phyloP scores from a whole-genome alignment of 1,140 invertebrate species.

The Ctenoplectra terminalis region DNA sequence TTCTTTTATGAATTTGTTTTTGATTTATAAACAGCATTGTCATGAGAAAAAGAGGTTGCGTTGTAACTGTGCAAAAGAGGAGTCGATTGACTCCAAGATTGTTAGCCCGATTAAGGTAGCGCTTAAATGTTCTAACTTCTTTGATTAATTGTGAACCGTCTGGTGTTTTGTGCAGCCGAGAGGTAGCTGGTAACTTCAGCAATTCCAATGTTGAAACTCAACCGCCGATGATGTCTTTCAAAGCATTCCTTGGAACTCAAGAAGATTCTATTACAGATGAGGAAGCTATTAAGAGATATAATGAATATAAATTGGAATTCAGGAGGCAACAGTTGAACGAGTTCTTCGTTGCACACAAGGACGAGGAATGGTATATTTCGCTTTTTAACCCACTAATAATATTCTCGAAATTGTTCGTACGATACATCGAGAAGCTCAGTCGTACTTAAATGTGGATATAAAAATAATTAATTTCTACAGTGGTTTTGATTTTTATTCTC shows the following conservation, averaged over 20 bases:
- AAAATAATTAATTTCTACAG: conserved; percentile 56
- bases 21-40: conserved; percentile 22
- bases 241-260: conserved; percentile 97
- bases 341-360: conserved; percentile 99
- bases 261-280: conserved; percentile 99
- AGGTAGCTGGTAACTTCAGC: conserved; percentile 80
- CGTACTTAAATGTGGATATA: conserved; percentile 40
- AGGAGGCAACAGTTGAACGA: conserved; percentile 98
- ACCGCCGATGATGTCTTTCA: conserved; percentile 98
- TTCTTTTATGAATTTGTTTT: conserved; percentile 7
- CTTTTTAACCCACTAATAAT: not conserved
- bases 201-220: conserved; percentile 87
- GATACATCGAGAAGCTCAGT: conserved; percentile 13
- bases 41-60: conserved; percentile 51
- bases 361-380: conserved; percentile 97
- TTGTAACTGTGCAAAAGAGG: conserved; percentile 59
- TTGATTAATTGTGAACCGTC: not conserved
- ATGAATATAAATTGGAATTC: conserved; percentile 99
- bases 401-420: not conserved
- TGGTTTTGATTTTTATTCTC: too few relatives aligned
- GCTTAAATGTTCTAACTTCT: not conserved
- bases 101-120: conserved; percentile 76
- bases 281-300: conserved; percentile 98
- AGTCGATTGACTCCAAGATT: conserved; percentile 78
- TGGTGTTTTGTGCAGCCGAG: conserved; percentile 70